Evolutionary conservation across 2,797 vertebrate species (phyloP).

Genomic region (Anas bahamensis): DNA sequence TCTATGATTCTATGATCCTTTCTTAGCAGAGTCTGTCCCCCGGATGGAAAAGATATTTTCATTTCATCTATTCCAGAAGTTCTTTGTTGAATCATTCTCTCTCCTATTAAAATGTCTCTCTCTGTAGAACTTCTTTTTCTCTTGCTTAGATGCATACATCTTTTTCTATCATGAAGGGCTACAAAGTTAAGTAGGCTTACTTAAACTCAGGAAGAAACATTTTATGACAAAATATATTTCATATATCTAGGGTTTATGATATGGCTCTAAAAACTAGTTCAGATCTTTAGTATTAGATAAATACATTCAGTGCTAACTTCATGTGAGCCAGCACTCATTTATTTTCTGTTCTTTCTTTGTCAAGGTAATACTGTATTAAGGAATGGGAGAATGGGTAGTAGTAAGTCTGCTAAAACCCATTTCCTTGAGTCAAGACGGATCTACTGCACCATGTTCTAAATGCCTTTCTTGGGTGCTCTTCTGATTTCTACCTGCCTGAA

Average conservation of each 20-base stretch:
- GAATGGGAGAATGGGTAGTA: background rate
- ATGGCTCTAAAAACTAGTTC: background rate
- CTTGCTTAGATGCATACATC: background rate
- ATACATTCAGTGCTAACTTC: background rate
- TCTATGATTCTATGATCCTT: background rate
- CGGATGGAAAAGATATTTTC: background rate
- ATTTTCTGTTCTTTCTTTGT: background rate
- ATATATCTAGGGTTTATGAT: background rate
- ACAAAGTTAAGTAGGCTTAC: background rate
- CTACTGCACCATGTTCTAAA: background rate
- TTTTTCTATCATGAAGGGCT: background rate
- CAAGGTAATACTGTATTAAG: background rate
- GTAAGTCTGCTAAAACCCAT: background rate
- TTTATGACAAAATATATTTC: background rate
- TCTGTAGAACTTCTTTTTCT: background rate
- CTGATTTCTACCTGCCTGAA: background rate
- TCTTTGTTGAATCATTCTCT: background rate
- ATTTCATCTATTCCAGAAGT: background rate
- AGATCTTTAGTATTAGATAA: background rate
- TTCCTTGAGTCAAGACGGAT: background rate
- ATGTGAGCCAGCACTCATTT: background rate
- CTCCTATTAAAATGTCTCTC: background rate
- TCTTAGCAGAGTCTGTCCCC: background rate
- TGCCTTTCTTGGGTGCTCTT: background rate
- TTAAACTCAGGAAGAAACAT: background rate